Evolutionary conservation across 2,888 invertebrate genomes (phyloP), one percentile per base, ranked within the genome.

Genomic region (Hyposoter dolosus): DNA sequence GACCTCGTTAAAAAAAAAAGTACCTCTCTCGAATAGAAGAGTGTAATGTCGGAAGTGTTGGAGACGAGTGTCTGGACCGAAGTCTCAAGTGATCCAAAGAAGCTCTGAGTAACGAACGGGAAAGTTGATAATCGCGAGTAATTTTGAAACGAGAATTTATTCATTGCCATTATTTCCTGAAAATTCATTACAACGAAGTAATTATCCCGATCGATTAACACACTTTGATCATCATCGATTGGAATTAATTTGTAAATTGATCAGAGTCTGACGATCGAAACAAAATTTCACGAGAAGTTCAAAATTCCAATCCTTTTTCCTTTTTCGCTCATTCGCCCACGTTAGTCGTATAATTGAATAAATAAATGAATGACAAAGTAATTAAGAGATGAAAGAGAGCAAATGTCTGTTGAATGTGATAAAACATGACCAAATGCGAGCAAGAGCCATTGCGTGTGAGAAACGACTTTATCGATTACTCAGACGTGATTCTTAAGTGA

Each of bases 381-480:
- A 28, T 28, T 60, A 60, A 15, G 15, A 28, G 12, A 28, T 12
- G 28, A 60, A 60, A 0, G 5, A 56, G 28, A 60, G 4, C 0
- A 28, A 15, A 28, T 1, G 15, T 60, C 60, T 28, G 10, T 15
- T 28, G 1, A 60, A 60, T 6, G 23, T 15, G 60, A 28, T 60
- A 60, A 60, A 10, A 28, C 5, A 60, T 28, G 15, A 60, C 15
- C n/a, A 19, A 35, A 35, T 35, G 47, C 9, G 50, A 50, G n/a
- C 32, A 43, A 74, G 45, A 47, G 72, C 23, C 4, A 66, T 66
- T 56, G 2, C 15, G 32, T 6, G 60, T 10, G 69, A 75, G 23
- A 35, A 68, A 77, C 71, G 35, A 28, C 53, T 47, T 63, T 66
- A 81, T 84, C 81, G 76, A 72, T 84, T 47, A 74, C 68, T 68